Base-by-base conservation (phyloP, 2,797 vertebrate species). In the Aquila chrysaetos region DNA sequence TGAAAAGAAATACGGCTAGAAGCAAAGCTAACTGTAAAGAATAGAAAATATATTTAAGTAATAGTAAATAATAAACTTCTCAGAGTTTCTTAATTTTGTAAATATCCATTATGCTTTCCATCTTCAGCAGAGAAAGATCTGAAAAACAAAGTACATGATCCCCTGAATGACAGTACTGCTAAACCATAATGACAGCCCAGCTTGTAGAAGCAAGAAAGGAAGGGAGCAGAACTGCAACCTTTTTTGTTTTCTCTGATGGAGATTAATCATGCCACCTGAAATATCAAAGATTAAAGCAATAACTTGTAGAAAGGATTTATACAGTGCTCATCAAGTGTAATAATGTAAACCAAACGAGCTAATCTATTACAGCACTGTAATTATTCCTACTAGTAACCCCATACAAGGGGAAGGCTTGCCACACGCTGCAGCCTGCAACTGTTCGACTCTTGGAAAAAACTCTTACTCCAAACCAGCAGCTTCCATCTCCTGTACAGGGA, bases 361-460 rank as follows among this genome's bases (percentile, higher is more conserved):
- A 35, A 78, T 67, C 57, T 67, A 10, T 85, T 72, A 6, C 25
- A 84, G 72, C 57, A 25, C 61, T 76, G 53, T 57, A 22, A 30
- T 75, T 8, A 9, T 73, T 91, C 31, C 70, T 73, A 7, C 16
- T 5, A 3, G 43, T 30, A 73, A 4, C 9, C 43, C 25, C 10
- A 2, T 10, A 3, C 0, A 3, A 27, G 46, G 18, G 63, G 24
- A n/a, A 35, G 39, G 7, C 14, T 59, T 65, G 51, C 53, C 54
- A 51, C 23, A 7, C 1, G 0, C 56, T 22, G 14, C 85, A 69
- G 24, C 25, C 51, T 59, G 67, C 51, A 41, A 11, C 12, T n/a
- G 8, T 18, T 81, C 10, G 2, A 15, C 5, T 2, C 2, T 2
- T 35, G 31, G 73, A 68, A 84, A 51, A 81, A 5, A 13, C 31